A percentile compares a stretch with the other conserved stretches of the same genome.
Conservation (phyloP, 2,888 invertebrate genomes). For the Pyrocoelia pectoralis region DNA sequence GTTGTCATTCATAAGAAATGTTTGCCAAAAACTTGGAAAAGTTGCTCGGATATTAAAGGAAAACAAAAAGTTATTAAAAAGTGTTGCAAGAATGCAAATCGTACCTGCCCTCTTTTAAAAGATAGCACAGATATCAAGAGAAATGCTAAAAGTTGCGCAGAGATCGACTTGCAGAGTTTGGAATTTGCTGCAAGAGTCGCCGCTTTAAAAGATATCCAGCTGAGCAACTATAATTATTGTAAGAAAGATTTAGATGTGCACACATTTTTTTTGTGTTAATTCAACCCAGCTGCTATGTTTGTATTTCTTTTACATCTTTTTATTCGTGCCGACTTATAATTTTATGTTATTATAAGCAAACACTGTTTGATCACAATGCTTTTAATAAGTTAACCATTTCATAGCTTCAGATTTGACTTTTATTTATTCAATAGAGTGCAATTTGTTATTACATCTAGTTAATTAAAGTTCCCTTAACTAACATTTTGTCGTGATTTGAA, state of each 20-base stretch:
- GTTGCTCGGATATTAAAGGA: constrained; percentile 57
- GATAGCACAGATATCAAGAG: constrained; percentile 48
- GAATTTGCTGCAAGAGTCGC: constrained; percentile 34
- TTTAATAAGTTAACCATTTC: neutral
- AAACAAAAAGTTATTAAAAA: constrained; percentile 52
- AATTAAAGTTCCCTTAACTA: too few relatives aligned
- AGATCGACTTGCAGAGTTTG: constrained; percentile 42
- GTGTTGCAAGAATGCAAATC: constrained; percentile 58
- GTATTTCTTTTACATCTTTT: constrained; percentile 15
- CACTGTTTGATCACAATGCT: constrained; percentile 1
- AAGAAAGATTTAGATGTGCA: constrained; percentile 41
- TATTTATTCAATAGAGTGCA: neutral
- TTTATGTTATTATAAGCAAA: constrained; percentile 11
- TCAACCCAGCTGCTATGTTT: constrained; percentile 22
- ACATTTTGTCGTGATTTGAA: too few relatives aligned
- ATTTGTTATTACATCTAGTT: too few relatives aligned
- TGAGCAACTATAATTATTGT: constrained; percentile 40
- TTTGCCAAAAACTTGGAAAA: constrained; percentile 57
- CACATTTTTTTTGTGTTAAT: constrained; percentile 33
- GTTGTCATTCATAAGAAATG: constrained; percentile 50
- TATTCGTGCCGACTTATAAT: constrained; percentile 4
- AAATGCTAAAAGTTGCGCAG: constrained; percentile 55
- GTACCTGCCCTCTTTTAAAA: constrained; percentile 55
- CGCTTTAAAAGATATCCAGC: constrained; percentile 37
- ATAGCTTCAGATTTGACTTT: constrained; percentile 1